Percentiles rank a stretch among this genome's conserved stretches.
These are phyloP conservation scores for Fringilla coelebs DNA, from an alignment of 2,797 vertebrate species.

Conservation along the genomic window DNA sequence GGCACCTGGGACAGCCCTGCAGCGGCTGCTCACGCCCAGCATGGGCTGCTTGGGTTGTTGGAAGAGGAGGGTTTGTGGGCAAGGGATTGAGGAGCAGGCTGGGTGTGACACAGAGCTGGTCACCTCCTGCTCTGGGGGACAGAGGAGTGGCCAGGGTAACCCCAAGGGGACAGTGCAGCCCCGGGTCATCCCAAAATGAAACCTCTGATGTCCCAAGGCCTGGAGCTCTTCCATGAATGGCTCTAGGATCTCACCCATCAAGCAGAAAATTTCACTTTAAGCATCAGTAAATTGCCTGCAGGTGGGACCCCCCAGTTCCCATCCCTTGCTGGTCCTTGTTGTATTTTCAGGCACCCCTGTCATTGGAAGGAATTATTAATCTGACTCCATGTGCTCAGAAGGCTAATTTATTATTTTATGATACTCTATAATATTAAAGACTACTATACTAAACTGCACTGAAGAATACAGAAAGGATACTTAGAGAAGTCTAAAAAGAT, in stretches of 20 bases:
- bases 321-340: background rate
- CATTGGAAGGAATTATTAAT: too few species aligned
- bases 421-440: too few species aligned
- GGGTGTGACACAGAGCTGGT: background rate
- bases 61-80: background rate
- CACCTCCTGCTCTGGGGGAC: background rate
- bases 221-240: background rate
- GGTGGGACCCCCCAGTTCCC: background rate
- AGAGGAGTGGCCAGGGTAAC: background rate
- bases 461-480: too few species aligned
- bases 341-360: rapidly evolving
- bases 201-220: rapidly evolving
- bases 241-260: background rate
- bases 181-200: background rate
- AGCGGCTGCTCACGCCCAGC: background rate
- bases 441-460: too few species aligned
- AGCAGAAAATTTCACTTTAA: background rate
- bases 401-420: too few species aligned
- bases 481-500: too few species aligned
- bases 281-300: background rate
- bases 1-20: background rate
- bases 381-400: too few species aligned
- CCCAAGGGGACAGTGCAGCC: background rate
- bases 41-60: background rate
- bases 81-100: background rate